Conservation (phyloP, 2,888 invertebrate genomes). For the Megaustenia siamemsis region DNA sequence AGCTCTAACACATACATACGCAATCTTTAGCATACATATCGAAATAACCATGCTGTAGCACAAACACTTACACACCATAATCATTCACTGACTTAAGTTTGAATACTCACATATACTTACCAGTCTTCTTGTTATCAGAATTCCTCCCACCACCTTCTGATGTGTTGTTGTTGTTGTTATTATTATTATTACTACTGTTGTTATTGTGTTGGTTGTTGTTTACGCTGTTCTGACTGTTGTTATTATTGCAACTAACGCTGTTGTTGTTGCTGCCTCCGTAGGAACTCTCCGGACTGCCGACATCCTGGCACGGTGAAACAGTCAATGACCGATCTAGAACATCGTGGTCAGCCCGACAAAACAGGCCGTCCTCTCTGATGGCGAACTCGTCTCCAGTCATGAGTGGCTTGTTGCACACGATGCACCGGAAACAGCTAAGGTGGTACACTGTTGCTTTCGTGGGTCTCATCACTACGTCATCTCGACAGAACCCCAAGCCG, state of each 20-base stretch:
- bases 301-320: conserved; percentile 83
- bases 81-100: neutral
- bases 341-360: conserved; percentile 88
- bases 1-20: neutral
- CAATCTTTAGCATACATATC: neutral
- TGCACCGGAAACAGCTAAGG: conserved; percentile 98
- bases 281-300: conserved; percentile 83
- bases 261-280: conserved; percentile 80
- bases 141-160: conserved; percentile 60
- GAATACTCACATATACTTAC: conserved; percentile 12
- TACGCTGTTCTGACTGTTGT: conserved; percentile 60
- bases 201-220: conserved; percentile 61
- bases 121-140: conserved; percentile 50
- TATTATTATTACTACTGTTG: conserved; percentile 55
- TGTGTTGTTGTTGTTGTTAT: conserved; percentile 48
- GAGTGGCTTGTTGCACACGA: conserved; percentile 93
- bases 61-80: neutral
- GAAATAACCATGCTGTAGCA: neutral
- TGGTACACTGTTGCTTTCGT: conserved; percentile 98
- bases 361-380: conserved; percentile 92
- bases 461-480: conserved; percentile 97
- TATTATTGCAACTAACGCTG: conserved; percentile 67
- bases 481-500: conserved; percentile 94
- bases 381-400: conserved; percentile 99
- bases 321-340: conserved; percentile 72